Evolutionary conservation across 2,888 invertebrate species (phyloP), one percentile per base, ranked within the genome.

Genomic region (Agrochola lychnidis): DNA sequence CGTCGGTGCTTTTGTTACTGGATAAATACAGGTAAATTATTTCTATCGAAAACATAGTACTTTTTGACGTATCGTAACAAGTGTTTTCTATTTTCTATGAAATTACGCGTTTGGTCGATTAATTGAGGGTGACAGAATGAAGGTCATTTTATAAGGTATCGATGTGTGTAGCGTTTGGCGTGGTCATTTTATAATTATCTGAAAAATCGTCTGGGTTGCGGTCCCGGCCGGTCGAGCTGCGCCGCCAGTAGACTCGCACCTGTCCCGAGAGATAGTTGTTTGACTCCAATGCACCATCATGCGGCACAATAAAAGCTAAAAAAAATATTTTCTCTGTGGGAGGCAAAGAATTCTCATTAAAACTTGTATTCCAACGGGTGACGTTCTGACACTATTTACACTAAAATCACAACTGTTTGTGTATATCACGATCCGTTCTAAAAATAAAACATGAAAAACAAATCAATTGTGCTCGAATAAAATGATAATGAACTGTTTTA

Each of bases 1-100:
- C 94, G 94, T 93, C 87, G 92, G 94, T 94, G 96, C 96, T 96
- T 95, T 96, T 96, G 96, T 96, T 95, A 92, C 93, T 94, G 94
- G 94, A 96, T 95, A 97, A 96, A 96, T 96, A 96, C 93, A 97
- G 97, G 96, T 96, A 96, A 97, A 95, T 93, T 94, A 94, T 94
- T 95, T 94, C 93, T 89, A 92, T 92, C 89, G 90, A 94, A 95
- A 95, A 95, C 95, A 94, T 94, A 92, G 91, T 94, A 95, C 93
- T 94, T 95, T 96, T 95, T 96, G 97, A 96, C 96, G 94, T 94
- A 93, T 95, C 94, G 91, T 94, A 95, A 94, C 95, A 96, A 96
- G 96, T 96, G 95, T 95, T 96, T 94, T 86, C 85, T 89, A 91
- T 93, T 95, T 95, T 95, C 93, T 94, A 89, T 96, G 96, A 91